Percentiles rank a stretch among this genome's conserved stretches.
Conservation (phyloP, 2,113 vertebrate species). For the Sprattus sprattus region DNA sequence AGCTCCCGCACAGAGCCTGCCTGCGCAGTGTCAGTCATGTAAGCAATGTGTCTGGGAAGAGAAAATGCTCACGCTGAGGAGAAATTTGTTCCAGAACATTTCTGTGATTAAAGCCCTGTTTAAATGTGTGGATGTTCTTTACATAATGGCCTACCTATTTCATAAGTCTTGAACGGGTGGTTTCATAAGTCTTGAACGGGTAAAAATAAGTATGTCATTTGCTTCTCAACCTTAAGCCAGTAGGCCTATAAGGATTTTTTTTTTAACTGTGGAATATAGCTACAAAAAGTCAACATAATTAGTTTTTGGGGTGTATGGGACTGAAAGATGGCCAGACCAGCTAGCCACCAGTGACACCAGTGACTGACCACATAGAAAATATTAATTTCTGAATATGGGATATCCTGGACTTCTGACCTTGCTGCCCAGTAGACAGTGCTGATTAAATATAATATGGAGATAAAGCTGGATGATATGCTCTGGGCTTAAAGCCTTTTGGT, state of each 20-base stretch:
- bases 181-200: background rate
- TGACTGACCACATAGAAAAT: background rate
- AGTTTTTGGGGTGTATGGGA: background rate
- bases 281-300: background rate
- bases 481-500: no score
- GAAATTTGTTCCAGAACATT: background rate
- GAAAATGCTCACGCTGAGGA: background rate
- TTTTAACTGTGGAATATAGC: background rate
- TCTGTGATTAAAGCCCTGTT: conserved; percentile 8
- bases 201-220: background rate
- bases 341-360: background rate
- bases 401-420: background rate
- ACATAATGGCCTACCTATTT: background rate
- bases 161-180: background rate
- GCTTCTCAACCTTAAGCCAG: background rate
- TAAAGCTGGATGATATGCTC: background rate
- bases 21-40: background rate
- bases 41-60: conserved; percentile 6
- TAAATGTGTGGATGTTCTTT: background rate
- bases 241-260: background rate
- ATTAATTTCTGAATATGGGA: background rate
- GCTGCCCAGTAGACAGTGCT: background rate
- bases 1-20: background rate
- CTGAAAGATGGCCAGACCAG: background rate
- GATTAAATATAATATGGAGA: background rate